phyloP scores from a whole-genome alignment of 2,113 vertebrate species.

The Gracilinanus agilis region DNA sequence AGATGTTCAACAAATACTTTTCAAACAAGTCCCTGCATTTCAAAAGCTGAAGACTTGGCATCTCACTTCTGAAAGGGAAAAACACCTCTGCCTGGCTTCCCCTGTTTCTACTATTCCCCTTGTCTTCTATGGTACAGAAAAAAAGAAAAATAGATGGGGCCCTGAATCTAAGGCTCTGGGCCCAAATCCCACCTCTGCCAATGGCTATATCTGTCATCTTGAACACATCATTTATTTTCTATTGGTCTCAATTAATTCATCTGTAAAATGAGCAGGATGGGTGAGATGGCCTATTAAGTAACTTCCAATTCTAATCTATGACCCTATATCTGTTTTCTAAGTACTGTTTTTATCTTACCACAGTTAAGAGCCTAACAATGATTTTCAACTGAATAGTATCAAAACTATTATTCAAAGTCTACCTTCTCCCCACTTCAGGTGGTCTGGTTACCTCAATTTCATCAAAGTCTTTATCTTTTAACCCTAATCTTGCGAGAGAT shows the following conservation, averaged over 20 bases:
- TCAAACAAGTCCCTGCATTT: neutral
- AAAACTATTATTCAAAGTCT: neutral
- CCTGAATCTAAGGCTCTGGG: neutral
- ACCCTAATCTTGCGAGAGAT: neutral
- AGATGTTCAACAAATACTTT: neutral
- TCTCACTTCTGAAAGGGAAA: neutral
- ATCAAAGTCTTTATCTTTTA: neutral
- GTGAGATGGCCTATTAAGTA: neutral
- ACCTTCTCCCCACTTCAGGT: neutral
- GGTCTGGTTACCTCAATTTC: neutral
- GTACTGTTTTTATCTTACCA: neutral
- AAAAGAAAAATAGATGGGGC: neutral
- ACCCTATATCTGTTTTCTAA: neutral
- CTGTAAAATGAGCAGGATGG: too few species aligned
- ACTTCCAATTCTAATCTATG: neutral
- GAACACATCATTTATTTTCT: neutral
- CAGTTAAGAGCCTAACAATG: neutral
- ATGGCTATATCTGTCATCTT: neutral
- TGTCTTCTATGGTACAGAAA: neutral
- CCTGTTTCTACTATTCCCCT: neutral
- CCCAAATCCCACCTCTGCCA: neutral
- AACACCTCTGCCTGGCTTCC: neutral
- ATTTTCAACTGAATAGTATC: neutral
- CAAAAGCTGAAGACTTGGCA: neutral
- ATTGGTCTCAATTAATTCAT: too few species aligned